phyloP scores from a whole-genome alignment of 2,797 vertebrate genomes.

The Acanthornis magna region DNA sequence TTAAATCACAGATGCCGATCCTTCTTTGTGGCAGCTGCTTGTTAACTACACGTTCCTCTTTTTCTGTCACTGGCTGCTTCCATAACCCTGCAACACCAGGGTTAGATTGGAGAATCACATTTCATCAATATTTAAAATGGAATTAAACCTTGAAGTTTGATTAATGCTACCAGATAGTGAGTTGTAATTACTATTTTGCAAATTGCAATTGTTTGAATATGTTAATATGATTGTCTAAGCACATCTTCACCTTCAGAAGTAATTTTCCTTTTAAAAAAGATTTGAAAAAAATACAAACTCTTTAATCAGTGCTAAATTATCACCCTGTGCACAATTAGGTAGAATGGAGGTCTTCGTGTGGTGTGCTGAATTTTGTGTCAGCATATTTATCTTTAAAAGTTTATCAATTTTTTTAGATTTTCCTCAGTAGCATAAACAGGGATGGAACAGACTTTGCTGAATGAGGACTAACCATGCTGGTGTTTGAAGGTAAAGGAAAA shows the following conservation, averaged over 20 bases:
- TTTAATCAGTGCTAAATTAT: constrained; percentile 85
- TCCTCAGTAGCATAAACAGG: background rate
- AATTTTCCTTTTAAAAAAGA: constrained; percentile 80
- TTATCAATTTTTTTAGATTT: constrained; percentile 13
- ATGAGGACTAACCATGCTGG: background rate
- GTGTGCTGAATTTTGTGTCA: constrained; percentile 38
- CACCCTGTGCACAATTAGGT: constrained; percentile 64
- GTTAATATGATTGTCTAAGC: constrained; percentile 86
- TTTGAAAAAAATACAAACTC: constrained; percentile 74
- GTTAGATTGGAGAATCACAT: constrained; percentile 78
- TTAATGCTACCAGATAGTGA: constrained; percentile 76
- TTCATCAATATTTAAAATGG: constrained; percentile 88
- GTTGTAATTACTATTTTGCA: constrained; percentile 85
- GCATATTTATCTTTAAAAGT: constrained; percentile 61
- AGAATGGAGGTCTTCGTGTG: background rate
- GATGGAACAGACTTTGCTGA: background rate
- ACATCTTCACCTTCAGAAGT: constrained; percentile 86
- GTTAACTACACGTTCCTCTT: constrained; percentile 75
- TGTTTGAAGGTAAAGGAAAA: background rate
- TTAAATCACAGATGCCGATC: constrained; percentile 86
- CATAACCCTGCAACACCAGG: constrained; percentile 78
- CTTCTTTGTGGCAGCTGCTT: constrained; percentile 86
- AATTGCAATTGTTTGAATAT: constrained; percentile 83
- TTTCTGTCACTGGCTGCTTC: constrained; percentile 67
- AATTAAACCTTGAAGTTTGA: constrained; percentile 86